Evolutionary conservation across 2,888 invertebrate genomes (phyloP).

Genomic region (Pharmacophagus antenor): DNA sequence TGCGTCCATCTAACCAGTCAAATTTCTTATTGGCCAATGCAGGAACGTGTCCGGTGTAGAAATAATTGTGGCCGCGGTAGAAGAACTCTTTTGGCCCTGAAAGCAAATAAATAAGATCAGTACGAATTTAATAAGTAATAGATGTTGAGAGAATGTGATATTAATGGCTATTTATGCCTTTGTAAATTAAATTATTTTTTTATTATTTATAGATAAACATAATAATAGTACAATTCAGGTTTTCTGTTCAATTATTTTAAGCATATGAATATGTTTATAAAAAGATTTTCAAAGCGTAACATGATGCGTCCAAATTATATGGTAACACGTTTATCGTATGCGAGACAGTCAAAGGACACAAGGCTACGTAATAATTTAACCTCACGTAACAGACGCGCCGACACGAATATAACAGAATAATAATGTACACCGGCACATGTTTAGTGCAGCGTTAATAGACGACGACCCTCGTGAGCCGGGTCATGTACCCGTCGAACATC

Average conservation of each 20-base stretch:
- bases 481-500: constrained; percentile 53
- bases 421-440: constrained; percentile 40
- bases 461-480: constrained; percentile 51
- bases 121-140: neutral
- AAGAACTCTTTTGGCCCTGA: constrained; percentile 94
- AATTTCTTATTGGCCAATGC: constrained; percentile 89
- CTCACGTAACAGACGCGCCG: constrained; percentile 40
- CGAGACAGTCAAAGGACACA: constrained; percentile 31
- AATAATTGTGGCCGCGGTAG: constrained; percentile 93
- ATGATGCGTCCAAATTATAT: neutral
- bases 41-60: constrained; percentile 91
- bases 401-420: constrained; percentile 39
- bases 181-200: neutral
- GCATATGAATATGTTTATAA: neutral
- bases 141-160: neutral
- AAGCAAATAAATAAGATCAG: constrained; percentile 33
- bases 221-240: neutral
- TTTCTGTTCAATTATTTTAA: neutral
- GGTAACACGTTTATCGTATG: constrained; percentile 1
- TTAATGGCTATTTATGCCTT: neutral
- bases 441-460: constrained; percentile 41
- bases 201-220: neutral
- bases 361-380: constrained; percentile 40
- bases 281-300: neutral
- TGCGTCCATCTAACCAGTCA: constrained; percentile 95